Percentiles rank a stretch among this genome's conserved stretches.
Evolutionary conservation across 2,113 vertebrate genomes (phyloP).

Genomic region (Merops nubicus): DNA sequence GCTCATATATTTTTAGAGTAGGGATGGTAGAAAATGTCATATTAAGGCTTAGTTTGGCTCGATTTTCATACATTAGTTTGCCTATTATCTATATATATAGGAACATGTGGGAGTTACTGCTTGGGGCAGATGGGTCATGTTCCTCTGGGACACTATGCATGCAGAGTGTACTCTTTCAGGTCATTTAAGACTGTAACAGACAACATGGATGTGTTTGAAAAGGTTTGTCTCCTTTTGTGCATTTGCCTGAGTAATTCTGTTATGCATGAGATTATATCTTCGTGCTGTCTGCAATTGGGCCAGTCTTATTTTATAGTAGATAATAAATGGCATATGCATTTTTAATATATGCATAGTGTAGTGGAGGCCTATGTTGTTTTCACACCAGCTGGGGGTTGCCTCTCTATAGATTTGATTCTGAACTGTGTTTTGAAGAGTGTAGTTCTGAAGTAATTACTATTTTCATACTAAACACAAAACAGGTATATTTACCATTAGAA

Average conservation of each 20-base stretch:
- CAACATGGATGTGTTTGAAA: not conserved
- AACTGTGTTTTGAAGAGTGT: not conserved
- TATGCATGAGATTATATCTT: not conserved
- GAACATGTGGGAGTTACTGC: constrained; percentile 20
- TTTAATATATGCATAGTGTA: not conserved
- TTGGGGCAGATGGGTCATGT: constrained; percentile 37
- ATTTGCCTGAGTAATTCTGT: not conserved
- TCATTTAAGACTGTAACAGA: not conserved
- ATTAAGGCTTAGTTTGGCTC: not conserved
- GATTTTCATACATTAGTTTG: constrained; percentile 20
- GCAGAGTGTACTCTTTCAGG: not conserved
- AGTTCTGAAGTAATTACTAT: not conserved
- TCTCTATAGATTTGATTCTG: not conserved
- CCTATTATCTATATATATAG: not conserved
- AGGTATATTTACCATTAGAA: not conserved
- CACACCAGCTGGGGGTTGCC: not conserved
- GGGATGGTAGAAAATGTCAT: not conserved
- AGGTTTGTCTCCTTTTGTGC: not conserved
- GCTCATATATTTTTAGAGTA: not conserved
- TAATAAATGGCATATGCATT: constrained; percentile 7
- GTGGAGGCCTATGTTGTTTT: not conserved
- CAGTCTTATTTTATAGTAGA: not conserved
- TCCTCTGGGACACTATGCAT: not conserved
- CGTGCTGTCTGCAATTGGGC: not conserved
- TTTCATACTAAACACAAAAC: not conserved